Percentiles rank a stretch among this genome's conserved stretches.
These are phyloP conservation scores for Rhyacichthys aspro DNA, from an alignment of 2,797 vertebrate genomes.

Conservation along the genomic window DNA sequence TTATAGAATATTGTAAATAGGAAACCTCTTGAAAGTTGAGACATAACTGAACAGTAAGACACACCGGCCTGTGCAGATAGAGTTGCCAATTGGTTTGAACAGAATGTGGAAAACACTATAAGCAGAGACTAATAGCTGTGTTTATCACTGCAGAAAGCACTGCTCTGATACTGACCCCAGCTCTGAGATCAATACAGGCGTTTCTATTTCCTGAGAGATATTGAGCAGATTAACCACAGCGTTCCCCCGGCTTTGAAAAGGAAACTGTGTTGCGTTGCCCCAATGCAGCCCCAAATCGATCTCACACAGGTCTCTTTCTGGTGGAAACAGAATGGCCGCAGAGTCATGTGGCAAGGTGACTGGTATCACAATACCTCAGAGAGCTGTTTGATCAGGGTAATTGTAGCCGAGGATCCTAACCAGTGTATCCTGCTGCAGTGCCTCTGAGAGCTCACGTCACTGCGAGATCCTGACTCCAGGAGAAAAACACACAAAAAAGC, in stretches of 20 bases:
- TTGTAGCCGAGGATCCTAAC: constrained; percentile 8
- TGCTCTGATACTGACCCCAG: not conserved
- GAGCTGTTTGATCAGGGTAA: constrained; percentile 20
- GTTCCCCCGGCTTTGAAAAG: constrained; percentile 1
- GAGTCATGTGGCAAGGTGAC: constrained; percentile 9
- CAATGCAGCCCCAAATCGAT: constrained; percentile 1
- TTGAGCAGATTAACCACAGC: constrained; percentile 6
- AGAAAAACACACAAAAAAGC: not conserved
- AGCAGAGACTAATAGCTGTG: not conserved
- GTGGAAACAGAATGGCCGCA: not conserved
- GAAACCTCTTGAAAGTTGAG: too few species aligned
- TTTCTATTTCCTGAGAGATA: constrained; percentile 9
- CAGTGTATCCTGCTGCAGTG: constrained; percentile 4
- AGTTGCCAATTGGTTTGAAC: not conserved
- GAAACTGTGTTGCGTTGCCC: not conserved
- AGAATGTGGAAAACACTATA: not conserved
- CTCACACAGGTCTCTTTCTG: not conserved
- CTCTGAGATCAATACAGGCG: constrained; percentile 7
- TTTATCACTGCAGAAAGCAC: not conserved
- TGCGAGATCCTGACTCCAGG: not conserved
- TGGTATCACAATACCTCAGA: constrained; percentile 4
- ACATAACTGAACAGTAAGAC: too few species aligned
- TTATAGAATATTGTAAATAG: too few species aligned
- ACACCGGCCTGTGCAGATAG: too few species aligned
- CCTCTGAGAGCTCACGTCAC: constrained; percentile 5